Evolutionary conservation across 1,140 invertebrate species (phyloP).

Genomic region (Branchinecta lindahli): DNA sequence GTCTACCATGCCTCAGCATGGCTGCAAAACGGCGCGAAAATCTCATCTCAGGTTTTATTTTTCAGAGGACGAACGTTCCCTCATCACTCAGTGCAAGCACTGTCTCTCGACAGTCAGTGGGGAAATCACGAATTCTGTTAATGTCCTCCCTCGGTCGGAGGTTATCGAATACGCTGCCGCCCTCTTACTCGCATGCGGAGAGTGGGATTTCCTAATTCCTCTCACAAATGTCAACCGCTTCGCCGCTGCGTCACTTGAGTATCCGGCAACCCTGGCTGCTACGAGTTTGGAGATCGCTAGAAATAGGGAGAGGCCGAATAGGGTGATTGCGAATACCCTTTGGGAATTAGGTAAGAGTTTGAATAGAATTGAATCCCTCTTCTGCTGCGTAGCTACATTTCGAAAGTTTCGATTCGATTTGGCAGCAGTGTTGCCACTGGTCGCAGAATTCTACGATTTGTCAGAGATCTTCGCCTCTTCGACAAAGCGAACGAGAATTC

Average conservation of each 20-base stretch:
- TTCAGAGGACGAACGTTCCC: neutral
- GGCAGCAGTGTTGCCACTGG: too few relatives aligned
- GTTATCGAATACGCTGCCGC: conserved; percentile 60
- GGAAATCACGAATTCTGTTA: conserved; percentile 13
- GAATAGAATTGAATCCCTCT: too few relatives aligned
- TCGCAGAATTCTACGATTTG: too few relatives aligned
- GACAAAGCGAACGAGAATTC: too few relatives aligned
- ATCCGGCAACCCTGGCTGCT: conserved; percentile 20
- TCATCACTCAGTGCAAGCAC: neutral
- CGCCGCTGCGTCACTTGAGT: conserved; percentile 13
- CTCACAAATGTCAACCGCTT: conserved; percentile 39
- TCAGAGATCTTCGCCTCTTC: too few relatives aligned
- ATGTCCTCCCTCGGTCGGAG: conserved; percentile 44
- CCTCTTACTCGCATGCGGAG: conserved; percentile 56
- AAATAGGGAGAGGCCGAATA: conserved; percentile 19
- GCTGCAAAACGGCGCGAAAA: too few relatives aligned
- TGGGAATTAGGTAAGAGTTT: conserved; percentile 15
- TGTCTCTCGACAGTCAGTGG: neutral
- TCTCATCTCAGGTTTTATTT: neutral
- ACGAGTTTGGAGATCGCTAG: conserved; percentile 18
- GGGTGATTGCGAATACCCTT: conserved; percentile 15
- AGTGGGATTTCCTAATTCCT: conserved; percentile 52
- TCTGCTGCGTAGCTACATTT: too few relatives aligned
- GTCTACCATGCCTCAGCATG: too few relatives aligned
- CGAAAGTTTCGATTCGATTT: too few relatives aligned